Conservation (phyloP, 2,113 vertebrate species). For the Xiphophorus hellerii region DNA sequence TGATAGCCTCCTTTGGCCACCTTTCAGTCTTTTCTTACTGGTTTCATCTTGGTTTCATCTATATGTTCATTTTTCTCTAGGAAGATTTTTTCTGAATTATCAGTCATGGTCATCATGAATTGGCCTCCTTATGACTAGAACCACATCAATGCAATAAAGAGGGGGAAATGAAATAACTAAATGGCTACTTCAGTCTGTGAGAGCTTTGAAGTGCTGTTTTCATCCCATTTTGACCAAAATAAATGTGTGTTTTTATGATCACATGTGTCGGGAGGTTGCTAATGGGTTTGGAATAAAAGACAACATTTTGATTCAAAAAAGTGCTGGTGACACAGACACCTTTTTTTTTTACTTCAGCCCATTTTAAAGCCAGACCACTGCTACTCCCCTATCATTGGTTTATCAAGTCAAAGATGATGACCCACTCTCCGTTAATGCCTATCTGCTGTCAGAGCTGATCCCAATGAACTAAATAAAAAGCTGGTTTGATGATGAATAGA, state of each 20-base stretch:
- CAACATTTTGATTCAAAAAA: slow-evolving; percentile 74
- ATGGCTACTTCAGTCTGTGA: slow-evolving; percentile 78
- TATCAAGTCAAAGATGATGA: slow-evolving; percentile 77
- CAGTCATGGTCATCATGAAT: slow-evolving; percentile 62
- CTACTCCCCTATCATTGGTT: slow-evolving; percentile 73
- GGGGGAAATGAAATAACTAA: slow-evolving; percentile 69
- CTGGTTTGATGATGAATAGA: slow-evolving; percentile 57
- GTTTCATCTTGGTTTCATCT: slow-evolving; percentile 9
- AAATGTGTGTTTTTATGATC: slow-evolving; percentile 79
- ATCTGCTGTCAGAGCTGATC: slow-evolving; percentile 71
- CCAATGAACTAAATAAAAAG: slow-evolving; percentile 69
- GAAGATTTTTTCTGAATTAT: slow-evolving; percentile 70
- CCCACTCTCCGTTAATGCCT: slow-evolving; percentile 71
- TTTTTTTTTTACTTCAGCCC: slow-evolving; percentile 54
- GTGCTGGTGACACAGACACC: slow-evolving; percentile 66
- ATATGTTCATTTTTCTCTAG: slow-evolving; percentile 68
- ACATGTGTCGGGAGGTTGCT: slow-evolving; percentile 78
- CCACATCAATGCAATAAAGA: slow-evolving; percentile 56
- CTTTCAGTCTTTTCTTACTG: slow-evolving; percentile 39
- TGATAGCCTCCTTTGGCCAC: slow-evolving; percentile 34
- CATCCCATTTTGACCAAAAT: slow-evolving; percentile 79
- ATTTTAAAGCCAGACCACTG: slow-evolving; percentile 60
- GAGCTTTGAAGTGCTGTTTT: slow-evolving; percentile 81
- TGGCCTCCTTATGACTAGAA: slow-evolving; percentile 61
- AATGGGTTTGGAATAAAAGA: slow-evolving; percentile 83